Evolutionary conservation across 2,888 invertebrate species (phyloP).

Genomic region (Harpalus rufipes): DNA sequence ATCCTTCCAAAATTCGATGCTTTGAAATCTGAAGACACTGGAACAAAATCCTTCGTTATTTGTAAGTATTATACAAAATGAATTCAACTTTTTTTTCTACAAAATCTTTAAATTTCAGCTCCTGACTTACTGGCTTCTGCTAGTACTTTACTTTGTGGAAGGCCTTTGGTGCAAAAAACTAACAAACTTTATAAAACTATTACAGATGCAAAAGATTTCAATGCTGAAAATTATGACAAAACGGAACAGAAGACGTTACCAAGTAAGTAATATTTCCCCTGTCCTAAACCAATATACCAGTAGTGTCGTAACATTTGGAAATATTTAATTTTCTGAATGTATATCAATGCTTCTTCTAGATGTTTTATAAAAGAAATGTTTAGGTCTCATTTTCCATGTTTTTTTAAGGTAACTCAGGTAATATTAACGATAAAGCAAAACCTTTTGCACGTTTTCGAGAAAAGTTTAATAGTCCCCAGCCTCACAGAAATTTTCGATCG

Average conservation of each 20-base stretch:
- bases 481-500: no score
- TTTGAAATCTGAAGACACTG: slow-evolving; percentile 24
- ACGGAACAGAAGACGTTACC: slow-evolving; percentile 79
- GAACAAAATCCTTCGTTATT: slow-evolving; percentile 20
- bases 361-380: no score
- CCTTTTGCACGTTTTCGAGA: no score
- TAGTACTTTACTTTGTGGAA: slow-evolving; percentile 82
- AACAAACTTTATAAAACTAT: slow-evolving; percentile 78
- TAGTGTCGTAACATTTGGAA: no score
- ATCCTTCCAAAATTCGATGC: slow-evolving; percentile 37
- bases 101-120: slow-evolving; percentile 73
- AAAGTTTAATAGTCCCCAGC: no score
- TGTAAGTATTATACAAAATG: slow-evolving; percentile 36
- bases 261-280: slow-evolving; percentile 75
- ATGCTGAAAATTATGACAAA: slow-evolving; percentile 75
- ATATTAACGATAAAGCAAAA: no score
- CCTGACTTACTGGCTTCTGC: slow-evolving; percentile 79
- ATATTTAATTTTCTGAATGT: no score
- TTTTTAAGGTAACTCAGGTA: no score
- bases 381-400: no score
- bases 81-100: slow-evolving; percentile 33
- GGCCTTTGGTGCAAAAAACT: slow-evolving; percentile 77
- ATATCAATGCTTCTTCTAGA: no score
- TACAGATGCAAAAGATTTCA: slow-evolving; percentile 76
- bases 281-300: background rate